A percentile compares a stretch with the other conserved stretches of the same genome.
Evolutionary conservation across 2,888 invertebrate species (phyloP).

Genomic region (Trissoscelio sp.): DNA sequence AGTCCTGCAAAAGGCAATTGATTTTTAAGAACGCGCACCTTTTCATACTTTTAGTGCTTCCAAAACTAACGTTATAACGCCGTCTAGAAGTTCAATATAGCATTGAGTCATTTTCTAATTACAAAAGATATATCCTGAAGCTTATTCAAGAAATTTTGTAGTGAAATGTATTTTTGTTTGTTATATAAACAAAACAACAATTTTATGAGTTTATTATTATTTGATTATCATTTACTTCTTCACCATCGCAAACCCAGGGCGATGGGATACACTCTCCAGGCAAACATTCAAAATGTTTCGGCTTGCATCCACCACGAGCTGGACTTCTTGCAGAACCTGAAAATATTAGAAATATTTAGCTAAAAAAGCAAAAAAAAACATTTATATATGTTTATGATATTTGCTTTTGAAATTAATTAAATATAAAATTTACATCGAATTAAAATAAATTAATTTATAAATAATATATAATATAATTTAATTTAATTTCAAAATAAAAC

Average conservation of each 20-base stretch:
- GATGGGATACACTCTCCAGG: slow-evolving; percentile 85
- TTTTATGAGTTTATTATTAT: slow-evolving; percentile 19
- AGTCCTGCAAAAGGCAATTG: slow-evolving; percentile 83
- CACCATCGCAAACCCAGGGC: slow-evolving; percentile 85
- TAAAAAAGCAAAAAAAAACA: neutral
- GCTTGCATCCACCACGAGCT: slow-evolving; percentile 75
- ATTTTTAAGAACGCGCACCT: slow-evolving; percentile 40
- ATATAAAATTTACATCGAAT: no score
- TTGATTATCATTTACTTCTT: slow-evolving; percentile 80
- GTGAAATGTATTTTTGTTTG: no score
- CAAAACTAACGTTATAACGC: slow-evolving; percentile 25
- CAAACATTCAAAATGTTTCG: slow-evolving; percentile 84
- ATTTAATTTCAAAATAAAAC: no score
- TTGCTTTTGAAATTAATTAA: no score
- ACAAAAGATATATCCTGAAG: neutral
- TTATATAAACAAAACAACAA: neutral
- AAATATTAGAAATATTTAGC: slow-evolving; percentile 13
- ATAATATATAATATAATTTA: no score
- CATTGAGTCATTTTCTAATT: neutral
- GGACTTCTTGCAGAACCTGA: slow-evolving; percentile 72
- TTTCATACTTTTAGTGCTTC: slow-evolving; percentile 32
- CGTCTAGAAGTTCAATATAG: neutral
- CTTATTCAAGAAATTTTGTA: no score
- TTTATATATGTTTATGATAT: no score
- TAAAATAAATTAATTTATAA: no score